Percentiles rank a stretch among this genome's conserved stretches.
These are phyloP conservation scores for Puma concolor DNA, from an alignment of 2,113 vertebrate genomes.

Conservation along the genomic window DNA sequence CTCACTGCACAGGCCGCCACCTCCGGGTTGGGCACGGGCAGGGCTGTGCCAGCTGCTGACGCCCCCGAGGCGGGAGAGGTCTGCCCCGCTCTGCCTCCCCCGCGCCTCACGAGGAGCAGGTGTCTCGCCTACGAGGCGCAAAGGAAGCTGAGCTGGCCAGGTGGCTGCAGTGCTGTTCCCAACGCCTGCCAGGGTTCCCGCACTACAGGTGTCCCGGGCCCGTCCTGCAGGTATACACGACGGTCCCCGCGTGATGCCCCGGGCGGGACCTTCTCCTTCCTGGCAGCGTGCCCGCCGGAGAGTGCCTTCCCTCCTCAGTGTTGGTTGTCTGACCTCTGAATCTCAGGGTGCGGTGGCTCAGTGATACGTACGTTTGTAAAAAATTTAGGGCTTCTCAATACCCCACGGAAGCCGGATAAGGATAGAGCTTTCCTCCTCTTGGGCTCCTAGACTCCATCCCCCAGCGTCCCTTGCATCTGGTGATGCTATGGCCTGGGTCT, in stretches of 20 bases:
- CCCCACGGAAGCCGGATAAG: too few species aligned
- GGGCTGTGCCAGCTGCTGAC: too few species aligned
- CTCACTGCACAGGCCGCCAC: accelerated
- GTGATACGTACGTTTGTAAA: background rate
- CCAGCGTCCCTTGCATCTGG: background rate
- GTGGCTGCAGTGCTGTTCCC: background rate
- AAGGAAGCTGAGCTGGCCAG: background rate
- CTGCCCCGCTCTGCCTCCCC: background rate
- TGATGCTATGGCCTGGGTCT: background rate
- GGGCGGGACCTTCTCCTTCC: too few species aligned
- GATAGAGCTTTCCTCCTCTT: too few species aligned
- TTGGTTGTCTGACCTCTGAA: background rate
- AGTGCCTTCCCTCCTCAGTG: background rate
- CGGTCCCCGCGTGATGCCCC: accelerated
- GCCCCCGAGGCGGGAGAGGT: background rate
- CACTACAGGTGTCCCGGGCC: accelerated
- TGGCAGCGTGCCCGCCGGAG: accelerated
- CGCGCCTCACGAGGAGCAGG: accelerated
- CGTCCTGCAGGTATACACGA: background rate
- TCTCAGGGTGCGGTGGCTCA: background rate
- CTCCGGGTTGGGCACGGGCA: accelerated
- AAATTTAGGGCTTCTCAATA: accelerated
- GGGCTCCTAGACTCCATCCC: background rate
- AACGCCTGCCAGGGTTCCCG: accelerated
- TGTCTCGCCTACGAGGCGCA: background rate